Base-by-base conservation (phyloP, 2,888 invertebrate genomes). In the Bimastos eiseni region DNA sequence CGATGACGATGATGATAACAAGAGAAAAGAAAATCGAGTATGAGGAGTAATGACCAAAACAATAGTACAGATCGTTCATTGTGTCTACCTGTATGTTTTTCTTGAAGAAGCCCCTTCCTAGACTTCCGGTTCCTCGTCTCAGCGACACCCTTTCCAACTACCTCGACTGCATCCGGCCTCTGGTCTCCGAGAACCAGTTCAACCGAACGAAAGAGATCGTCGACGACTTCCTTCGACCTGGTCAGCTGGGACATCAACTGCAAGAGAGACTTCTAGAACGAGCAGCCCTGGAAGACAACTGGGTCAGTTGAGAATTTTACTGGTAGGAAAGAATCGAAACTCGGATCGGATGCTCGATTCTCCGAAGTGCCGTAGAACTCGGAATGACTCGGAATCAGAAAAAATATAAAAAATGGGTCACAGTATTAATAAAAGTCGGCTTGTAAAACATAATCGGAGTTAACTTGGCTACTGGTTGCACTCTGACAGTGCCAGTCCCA, bases 111-210 rank as follows among this genome's bases (percentile, higher is more conserved):
- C 93, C 94, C 6, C 96, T 99, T 92, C 98, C 98, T 90, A 98
- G 97, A 95, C 96, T 98, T 93, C 99, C 99, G 90, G 97, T 99
- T 86, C 99, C 99, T 92, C 96, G 97, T 88, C 96, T 99, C 93
- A 97, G 97, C 94, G 96, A 96, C 93, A 99, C 99, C 34, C 96
- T 99, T 96, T 96, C 97, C 93, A 97, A 97, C 93, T 99, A 99
- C 96, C 96, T 98, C 94, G 97, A 97, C 94, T 97, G 97, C 92
- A 96, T 98, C 92, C 96, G 97, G 93, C 97, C 98, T 49, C 96
- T 98, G 92, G 96, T 97, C 91, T 90, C 96, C 91, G 95, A 96
- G 89, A 95, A 96, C 83, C 97, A 97, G 94, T 96, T 97, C 95
- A 97, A 97, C 93, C 96, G 94, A 88, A 97, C 98, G 21, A 13